Evolutionary conservation across 2,113 vertebrate species (phyloP).

Genomic region (Lepisosteus oculatus): DNA sequence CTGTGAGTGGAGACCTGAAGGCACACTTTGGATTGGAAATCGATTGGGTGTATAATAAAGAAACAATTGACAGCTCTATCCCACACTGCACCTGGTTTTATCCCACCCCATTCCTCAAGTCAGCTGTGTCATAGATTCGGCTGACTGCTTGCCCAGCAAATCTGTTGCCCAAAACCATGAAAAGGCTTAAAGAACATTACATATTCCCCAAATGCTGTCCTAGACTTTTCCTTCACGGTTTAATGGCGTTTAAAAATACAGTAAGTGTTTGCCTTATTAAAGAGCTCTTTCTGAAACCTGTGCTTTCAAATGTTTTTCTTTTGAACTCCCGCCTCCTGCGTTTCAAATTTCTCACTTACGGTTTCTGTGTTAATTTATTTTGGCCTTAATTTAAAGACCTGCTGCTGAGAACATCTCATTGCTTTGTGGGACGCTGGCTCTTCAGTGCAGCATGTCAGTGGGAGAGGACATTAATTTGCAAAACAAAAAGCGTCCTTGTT

Average conservation of each 20-base stretch:
- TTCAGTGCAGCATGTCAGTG: too few relatives aligned
- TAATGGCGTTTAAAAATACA: constrained; percentile 7
- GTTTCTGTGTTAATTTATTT: too few relatives aligned
- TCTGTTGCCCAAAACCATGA: not conserved
- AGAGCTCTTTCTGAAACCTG: too few relatives aligned
- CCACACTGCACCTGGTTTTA: not conserved
- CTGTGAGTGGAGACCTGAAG: too few relatives aligned
- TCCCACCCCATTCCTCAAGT: not conserved
- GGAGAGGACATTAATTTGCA: too few relatives aligned
- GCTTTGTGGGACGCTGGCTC: too few relatives aligned
- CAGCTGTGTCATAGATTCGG: constrained; percentile 13
- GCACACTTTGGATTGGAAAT: too few relatives aligned
- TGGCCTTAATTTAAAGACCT: not conserved
- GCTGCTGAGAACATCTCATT: not conserved
- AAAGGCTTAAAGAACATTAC: constrained; percentile 2
- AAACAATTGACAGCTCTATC: not conserved
- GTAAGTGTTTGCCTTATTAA: not conserved
- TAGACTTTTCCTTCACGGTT: not conserved
- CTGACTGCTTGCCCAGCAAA: constrained; percentile 13
- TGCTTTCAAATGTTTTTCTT: not conserved
- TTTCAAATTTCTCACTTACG: too few relatives aligned
- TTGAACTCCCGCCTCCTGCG: not conserved
- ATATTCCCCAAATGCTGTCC: constrained; percentile 6
- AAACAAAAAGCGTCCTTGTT: too few relatives aligned
- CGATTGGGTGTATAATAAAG: too few relatives aligned